Conservation (phyloP, 1,140 invertebrate genomes). For the Brachionus angularis region DNA sequence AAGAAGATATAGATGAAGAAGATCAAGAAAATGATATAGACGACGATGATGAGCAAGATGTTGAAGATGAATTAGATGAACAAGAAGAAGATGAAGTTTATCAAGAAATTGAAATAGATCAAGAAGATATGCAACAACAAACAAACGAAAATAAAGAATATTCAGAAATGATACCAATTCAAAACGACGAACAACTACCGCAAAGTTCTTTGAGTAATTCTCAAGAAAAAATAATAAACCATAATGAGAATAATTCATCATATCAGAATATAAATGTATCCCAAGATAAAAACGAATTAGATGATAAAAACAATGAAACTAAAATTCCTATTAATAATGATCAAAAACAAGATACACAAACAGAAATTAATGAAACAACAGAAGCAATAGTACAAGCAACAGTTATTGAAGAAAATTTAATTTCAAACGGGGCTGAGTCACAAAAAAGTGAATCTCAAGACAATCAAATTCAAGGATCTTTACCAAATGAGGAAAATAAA, state of each 20-base stretch:
- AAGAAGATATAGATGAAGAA: constrained; percentile 17
- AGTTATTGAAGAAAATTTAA: too few relatives aligned
- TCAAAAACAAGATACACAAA: background rate
- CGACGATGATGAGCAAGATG: background rate
- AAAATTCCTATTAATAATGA: background rate
- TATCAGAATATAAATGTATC: too few relatives aligned
- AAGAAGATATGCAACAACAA: too few relatives aligned
- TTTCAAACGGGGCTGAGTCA: too few relatives aligned
- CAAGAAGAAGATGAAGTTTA: background rate
- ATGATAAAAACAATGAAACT: background rate
- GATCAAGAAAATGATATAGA: background rate
- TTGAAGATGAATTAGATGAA: background rate
- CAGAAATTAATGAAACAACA: background rate
- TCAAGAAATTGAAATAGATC: background rate
- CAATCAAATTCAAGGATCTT: too few relatives aligned
- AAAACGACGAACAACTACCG: too few relatives aligned
- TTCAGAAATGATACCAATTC: background rate
- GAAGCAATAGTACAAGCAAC: too few relatives aligned
- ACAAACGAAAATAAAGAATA: background rate
- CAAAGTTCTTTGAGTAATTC: too few relatives aligned
- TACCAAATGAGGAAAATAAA: too few relatives aligned
- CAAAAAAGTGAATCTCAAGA: too few relatives aligned
- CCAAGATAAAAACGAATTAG: background rate
- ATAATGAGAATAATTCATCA: background rate
- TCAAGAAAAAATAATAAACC: background rate